A percentile compares a stretch with the other conserved stretches of the same genome.
Conservation (phyloP, 2,888 invertebrate genomes). For the Cerastis rubricosa region DNA sequence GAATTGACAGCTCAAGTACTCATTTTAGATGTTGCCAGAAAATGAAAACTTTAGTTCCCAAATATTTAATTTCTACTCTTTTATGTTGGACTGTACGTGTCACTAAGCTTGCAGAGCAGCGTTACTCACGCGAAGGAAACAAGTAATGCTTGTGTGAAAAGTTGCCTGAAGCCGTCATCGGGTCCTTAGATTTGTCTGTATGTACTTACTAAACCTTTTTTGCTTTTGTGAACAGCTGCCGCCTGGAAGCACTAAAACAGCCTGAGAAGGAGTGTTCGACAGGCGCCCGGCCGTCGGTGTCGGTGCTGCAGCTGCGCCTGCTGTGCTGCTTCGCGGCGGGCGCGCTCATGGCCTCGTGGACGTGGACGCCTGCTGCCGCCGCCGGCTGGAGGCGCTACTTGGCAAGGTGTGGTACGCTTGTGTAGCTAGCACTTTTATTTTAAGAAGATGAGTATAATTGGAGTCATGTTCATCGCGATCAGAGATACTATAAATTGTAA, state of each 20-base stretch:
- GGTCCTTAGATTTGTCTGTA: neutral
- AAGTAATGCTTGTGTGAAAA: neutral
- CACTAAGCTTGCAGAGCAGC: too few species aligned
- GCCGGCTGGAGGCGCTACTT: slow-evolving; percentile 96
- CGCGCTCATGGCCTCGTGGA: slow-evolving; percentile 97
- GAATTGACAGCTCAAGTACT: too few species aligned
- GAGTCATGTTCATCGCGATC: neutral
- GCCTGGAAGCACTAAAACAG: slow-evolving; percentile 78
- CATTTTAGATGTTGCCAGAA: too few species aligned
- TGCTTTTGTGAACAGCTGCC: slow-evolving; percentile 75
- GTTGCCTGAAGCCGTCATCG: neutral
- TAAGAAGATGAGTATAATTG: neutral
- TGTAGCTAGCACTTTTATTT: neutral
- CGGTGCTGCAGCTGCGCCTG: slow-evolving; percentile 95
- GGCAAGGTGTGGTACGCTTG: slow-evolving; percentile 91
- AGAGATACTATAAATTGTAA: neutral
- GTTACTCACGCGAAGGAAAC: neutral
- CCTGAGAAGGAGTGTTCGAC: slow-evolving; percentile 90
- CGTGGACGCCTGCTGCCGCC: slow-evolving; percentile 96
- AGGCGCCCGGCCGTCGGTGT: slow-evolving; percentile 94
- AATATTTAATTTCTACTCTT: too few species aligned
- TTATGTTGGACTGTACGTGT: too few species aligned
- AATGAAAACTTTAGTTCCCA: too few species aligned
- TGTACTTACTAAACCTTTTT: neutral
- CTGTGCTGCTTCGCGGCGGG: slow-evolving; percentile 96